Evolutionary conservation across 2,888 invertebrate genomes (phyloP), one percentile per base, ranked within the genome.

Genomic region (Capitulum mitella): DNA sequence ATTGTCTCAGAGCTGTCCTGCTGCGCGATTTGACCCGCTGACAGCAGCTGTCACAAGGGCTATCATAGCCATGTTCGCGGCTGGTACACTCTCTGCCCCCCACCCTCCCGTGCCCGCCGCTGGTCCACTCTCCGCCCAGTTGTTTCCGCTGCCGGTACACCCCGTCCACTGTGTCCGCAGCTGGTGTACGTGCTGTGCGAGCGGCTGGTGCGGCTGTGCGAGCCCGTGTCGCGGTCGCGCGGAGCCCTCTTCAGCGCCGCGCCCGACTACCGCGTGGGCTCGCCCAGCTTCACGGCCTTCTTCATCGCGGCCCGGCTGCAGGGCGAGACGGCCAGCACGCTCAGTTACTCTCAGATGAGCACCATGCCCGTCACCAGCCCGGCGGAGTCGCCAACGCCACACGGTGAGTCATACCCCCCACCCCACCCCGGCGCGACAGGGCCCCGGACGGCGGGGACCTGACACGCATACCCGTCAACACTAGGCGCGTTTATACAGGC

Each of bases 111-210:
- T 8, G 10, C 46, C 46, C 46, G 8, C 46, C 46, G 14, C 46
- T 46, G 10, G 10, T 8, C 46, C 46, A 46, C 46, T 14, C 8
- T 12, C 46, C 8, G 46, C 46, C 14, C 10, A 46, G 10, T 14
- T 46, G 10, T 46, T 14, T 46, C 46, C 46, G 10, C 46, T 46
- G 8, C 14, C n/a, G n/a, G n/a, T n/a, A 46, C 51, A 19, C 10
- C 10, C 51, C 51, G n/a, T n/a, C n/a, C n/a, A n/a, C 51, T 19
- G 19, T n/a, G n/a, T n/a, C 85, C 86, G 22, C 86, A 93, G 93
- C 89, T 93, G 82, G 86, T 93, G n/a, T 92, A 92, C 86, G 88
- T 90, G 81, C 88, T 93, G 79, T 93, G 93, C 84, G 93, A 93
- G 85, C 88, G 93, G 64, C 89, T 94, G 46, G 88, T 93, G 32